Base-by-base conservation (phyloP, 2,888 invertebrate genomes). In the Troides helena region DNA sequence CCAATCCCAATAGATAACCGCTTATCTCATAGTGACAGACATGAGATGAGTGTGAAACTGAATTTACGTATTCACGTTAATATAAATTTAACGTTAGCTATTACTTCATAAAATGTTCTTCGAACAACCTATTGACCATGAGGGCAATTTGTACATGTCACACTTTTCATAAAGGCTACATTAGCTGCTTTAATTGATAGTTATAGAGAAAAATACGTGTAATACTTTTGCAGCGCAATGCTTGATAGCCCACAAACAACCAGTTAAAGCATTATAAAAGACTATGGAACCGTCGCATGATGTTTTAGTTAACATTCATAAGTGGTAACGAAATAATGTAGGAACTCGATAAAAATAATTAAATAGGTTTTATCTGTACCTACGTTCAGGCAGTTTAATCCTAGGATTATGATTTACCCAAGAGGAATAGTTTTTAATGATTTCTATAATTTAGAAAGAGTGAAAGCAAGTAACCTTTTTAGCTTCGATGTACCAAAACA, bases 381-480 rank as follows among this genome's bases (percentile, higher is more conserved):
- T 12, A 4, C 46, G 12, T 12, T 14, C 12, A 43, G 14, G 46
- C 0, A 14, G 14, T 1, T 46, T 3, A 12, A 14, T 46, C 14
- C 25, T 21, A 78, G 77, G 72, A 90, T 89, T 88, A 72, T 89
- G 17, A 87, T 88, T 0, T 88, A 88, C 60, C 82, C 88, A 0
- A 81, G 83, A 12, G 85, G 85, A 0, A 66, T 88, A 2, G 81
- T 89, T 46, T 71, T 87, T 25, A 85, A 88, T 69, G 86, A 83
- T 58, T 70, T 82, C 0, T 88, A 80, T 74, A 86, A 89, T 71
- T 88, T 87, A 72, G 86, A 88, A 0, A 85, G 88, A 69, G 84
- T 89, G 25, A 90, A 89, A 68, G 89, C 88, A 0, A 89, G 90
- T 71, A 83, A 87, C 0, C 72, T 88, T 0, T 85, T 90, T 68